Conservation (phyloP, 1,140 invertebrate species). For the Harpegnathos saltator region DNA sequence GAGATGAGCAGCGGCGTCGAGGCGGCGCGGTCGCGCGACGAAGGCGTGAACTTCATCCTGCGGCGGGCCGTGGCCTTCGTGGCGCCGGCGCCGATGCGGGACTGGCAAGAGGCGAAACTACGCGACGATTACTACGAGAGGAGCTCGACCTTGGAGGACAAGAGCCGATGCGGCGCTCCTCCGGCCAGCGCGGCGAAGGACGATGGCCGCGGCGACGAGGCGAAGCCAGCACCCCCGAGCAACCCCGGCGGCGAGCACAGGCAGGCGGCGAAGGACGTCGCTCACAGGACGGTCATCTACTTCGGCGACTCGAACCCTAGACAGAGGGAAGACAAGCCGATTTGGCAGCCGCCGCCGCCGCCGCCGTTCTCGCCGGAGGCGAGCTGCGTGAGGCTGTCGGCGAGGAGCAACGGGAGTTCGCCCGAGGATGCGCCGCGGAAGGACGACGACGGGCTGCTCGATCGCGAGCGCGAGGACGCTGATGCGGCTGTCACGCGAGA, state of each 20-base stretch:
- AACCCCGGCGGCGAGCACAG: slow-evolving; percentile 70
- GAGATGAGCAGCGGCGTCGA: slow-evolving; percentile 43
- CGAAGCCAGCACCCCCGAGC: not conserved
- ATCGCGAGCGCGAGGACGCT: not conserved
- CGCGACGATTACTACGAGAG: slow-evolving; percentile 83
- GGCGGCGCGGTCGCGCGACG: slow-evolving; percentile 63
- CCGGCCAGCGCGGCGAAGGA: slow-evolving; percentile 63
- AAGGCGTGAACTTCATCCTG: slow-evolving; percentile 87
- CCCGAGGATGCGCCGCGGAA: not conserved
- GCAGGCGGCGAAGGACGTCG: slow-evolving; percentile 81
- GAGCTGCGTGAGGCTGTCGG: not conserved
- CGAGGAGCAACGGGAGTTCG: not conserved
- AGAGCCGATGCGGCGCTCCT: slow-evolving; percentile 60
- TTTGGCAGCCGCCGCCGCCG: slow-evolving; percentile 3
- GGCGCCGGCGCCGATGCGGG: slow-evolving; percentile 80
- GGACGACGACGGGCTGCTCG: not conserved
- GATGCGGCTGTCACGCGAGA: slow-evolving; percentile 42
- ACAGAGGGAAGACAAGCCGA: slow-evolving; percentile 77
- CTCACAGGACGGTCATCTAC: slow-evolving; percentile 90
- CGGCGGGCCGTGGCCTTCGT: slow-evolving; percentile 87
- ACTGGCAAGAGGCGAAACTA: slow-evolving; percentile 86
- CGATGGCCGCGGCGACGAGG: slow-evolving; percentile 59
- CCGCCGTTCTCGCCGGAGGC: slow-evolving; percentile 52
- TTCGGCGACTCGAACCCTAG: slow-evolving; percentile 89
- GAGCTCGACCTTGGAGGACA: slow-evolving; percentile 79